These are phyloP conservation scores for Agrotis ipsilon DNA, from an alignment of 2,888 invertebrate species.

Conservation along the genomic window DNA sequence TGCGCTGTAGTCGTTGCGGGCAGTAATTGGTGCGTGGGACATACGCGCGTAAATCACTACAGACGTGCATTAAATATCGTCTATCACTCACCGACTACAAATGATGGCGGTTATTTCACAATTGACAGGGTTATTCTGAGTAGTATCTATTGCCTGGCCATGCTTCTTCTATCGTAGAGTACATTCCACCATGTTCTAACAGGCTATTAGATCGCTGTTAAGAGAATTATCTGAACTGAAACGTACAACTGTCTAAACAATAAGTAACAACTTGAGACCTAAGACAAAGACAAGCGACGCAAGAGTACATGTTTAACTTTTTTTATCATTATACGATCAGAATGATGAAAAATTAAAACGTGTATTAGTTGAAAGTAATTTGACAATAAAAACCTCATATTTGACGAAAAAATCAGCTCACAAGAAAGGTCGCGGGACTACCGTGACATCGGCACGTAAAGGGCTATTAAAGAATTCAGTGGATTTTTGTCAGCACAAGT, in stretches of 20 bases:
- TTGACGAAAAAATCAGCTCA: no score
- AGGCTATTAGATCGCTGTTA: not conserved
- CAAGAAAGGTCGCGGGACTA: no score
- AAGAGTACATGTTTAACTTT: no score
- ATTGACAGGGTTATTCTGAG: conserved; percentile 43
- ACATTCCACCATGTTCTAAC: not conserved
- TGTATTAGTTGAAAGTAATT: not conserved
- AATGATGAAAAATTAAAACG: not conserved
- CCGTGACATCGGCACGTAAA: no score
- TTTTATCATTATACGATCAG: no score
- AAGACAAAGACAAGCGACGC: no score
- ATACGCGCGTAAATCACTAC: conserved; percentile 80
- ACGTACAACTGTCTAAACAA: not conserved
- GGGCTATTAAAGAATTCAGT: no score
- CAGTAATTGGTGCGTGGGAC: conserved; percentile 61
- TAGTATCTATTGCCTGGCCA: not conserved
- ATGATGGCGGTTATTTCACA: conserved; percentile 52
- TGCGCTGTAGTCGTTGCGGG: conserved; percentile 11
- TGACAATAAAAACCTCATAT: not conserved
- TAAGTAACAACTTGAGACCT: no score
- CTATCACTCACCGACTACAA: conserved; percentile 77
- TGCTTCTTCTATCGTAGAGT: not conserved
- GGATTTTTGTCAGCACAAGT: no score
- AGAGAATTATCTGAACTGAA: not conserved
- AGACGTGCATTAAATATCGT: conserved; percentile 81